phyloP scores from a whole-genome alignment of 1,140 invertebrate genomes.

The Apis mellifera region DNA sequence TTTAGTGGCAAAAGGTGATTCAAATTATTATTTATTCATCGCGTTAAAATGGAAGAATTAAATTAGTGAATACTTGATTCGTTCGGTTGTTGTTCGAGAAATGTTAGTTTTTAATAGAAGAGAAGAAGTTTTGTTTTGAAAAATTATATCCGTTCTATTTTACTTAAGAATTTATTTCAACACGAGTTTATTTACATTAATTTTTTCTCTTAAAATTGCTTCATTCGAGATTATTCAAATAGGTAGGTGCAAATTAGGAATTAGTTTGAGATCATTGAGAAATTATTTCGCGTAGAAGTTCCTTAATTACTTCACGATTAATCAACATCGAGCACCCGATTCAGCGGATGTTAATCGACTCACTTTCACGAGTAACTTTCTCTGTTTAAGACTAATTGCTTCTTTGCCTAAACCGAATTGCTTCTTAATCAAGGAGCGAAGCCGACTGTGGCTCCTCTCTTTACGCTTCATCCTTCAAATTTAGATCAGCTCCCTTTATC shows the following conservation, averaged over 20 bases:
- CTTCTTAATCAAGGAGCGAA: slow-evolving; percentile 12
- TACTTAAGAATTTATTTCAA: too few species aligned
- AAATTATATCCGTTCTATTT: too few species aligned
- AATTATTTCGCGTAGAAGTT: not conserved
- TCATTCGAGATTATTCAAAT: too few species aligned
- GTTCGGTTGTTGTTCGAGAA: too few species aligned
- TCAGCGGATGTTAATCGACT: slow-evolving; percentile 1
- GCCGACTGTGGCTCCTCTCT: not conserved
- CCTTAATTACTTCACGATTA: not conserved
- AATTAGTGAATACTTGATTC: too few species aligned
- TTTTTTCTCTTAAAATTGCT: too few species aligned
- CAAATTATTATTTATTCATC: not conserved
- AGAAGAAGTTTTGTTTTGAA: too few species aligned
- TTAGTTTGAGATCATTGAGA: too few species aligned
- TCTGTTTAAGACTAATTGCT: slow-evolving; percentile 7
- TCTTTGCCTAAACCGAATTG: slow-evolving; percentile 3
- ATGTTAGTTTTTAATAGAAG: too few species aligned
- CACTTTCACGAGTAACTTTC: not conserved
- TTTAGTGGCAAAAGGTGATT: not conserved
- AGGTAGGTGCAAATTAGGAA: too few species aligned
- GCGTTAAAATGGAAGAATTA: too few species aligned
- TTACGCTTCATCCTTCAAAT: not conserved
- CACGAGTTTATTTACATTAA: too few species aligned
- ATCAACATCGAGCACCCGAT: not conserved
- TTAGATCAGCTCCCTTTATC: slow-evolving; percentile 7